These are phyloP conservation scores for Sipha flava DNA, from an alignment of 1,140 invertebrate species.

Conservation along the genomic window DNA sequence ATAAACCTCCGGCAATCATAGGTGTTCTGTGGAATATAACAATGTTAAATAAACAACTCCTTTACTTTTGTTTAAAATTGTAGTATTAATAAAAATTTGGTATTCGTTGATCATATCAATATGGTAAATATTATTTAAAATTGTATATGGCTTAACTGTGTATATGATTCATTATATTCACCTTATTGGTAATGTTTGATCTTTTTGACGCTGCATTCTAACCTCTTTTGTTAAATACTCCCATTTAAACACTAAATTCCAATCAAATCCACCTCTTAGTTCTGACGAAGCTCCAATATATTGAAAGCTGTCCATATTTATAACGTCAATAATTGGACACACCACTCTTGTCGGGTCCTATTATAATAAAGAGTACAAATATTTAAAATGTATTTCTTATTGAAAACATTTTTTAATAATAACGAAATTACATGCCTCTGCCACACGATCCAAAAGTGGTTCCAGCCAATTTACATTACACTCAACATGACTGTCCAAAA, in stretches of 20 bases:
- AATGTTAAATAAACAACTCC: neutral
- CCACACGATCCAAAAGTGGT: slow-evolving; percentile 83
- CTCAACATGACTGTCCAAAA: slow-evolving; percentile 95
- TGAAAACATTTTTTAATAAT: no score
- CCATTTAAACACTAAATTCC: slow-evolving; percentile 95
- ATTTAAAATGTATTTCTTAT: slow-evolving; percentile 33
- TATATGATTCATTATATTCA: no score
- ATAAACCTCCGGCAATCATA: slow-evolving; percentile 90
- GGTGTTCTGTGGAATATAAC: slow-evolving; percentile 57
- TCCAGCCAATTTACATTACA: slow-evolving; percentile 94
- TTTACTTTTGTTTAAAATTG: no score
- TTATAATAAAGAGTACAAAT: slow-evolving; percentile 39
- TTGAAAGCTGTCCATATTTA: slow-evolving; percentile 96
- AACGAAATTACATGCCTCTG: slow-evolving; percentile 51
- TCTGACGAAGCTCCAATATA: slow-evolving; percentile 89
- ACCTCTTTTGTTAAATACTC: slow-evolving; percentile 63
- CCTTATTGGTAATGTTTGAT: slow-evolving; percentile 25
- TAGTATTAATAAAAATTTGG: no score
- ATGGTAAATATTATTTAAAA: no score
- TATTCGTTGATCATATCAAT: no score
- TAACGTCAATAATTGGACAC: slow-evolving; percentile 94
- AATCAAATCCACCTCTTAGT: slow-evolving; percentile 89
- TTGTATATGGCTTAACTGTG: no score
- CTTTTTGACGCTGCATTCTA: slow-evolving; percentile 1
- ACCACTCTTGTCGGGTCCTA: slow-evolving; percentile 81